These are phyloP conservation scores for Pseudomyrmex flavicornis DNA, from an alignment of 1,140 invertebrate genomes.

Conservation along the genomic window DNA sequence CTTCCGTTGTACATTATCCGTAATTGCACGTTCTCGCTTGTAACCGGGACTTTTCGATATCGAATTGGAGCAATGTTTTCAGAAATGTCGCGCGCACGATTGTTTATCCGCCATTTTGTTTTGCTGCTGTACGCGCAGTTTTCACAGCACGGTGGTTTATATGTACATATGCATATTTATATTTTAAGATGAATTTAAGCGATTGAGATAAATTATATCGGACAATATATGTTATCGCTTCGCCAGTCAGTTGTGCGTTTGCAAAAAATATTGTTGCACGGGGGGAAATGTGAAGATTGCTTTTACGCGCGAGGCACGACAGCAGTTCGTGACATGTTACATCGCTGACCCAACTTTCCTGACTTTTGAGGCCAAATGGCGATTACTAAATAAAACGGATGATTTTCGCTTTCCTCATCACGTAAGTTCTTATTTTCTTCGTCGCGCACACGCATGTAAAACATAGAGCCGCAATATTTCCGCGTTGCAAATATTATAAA, in stretches of 20 bases:
- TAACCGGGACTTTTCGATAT: not conserved
- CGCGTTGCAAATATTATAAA: not conserved
- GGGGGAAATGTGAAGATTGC: conserved; percentile 45
- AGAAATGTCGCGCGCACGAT: conserved; percentile 73
- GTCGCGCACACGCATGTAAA: not conserved
- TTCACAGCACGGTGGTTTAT: conserved; percentile 70
- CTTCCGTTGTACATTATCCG: too few species aligned
- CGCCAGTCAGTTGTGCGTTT: conserved; percentile 11
- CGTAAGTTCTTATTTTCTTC: conserved; percentile 65
- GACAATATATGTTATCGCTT: not conserved
- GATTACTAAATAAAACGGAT: conserved; percentile 76
- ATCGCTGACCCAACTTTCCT: conserved; percentile 79
- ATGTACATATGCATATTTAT: conserved; percentile 16
- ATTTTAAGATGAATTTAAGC: conserved; percentile 75
- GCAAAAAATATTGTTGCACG: conserved; percentile 11
- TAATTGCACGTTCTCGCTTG: not conserved
- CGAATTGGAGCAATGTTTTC: conserved; percentile 60
- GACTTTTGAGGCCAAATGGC: conserved; percentile 82
- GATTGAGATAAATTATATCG: conserved; percentile 38
- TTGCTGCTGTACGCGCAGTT: conserved; percentile 81
- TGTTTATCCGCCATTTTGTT: conserved; percentile 85
- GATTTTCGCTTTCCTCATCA: conserved; percentile 69
- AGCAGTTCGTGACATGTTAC: conserved; percentile 79
- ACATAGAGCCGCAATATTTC: not conserved
- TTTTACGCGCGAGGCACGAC: conserved; percentile 65